phyloP scores from a whole-genome alignment of 2,797 vertebrate species.

The Salarias fasciatus region DNA sequence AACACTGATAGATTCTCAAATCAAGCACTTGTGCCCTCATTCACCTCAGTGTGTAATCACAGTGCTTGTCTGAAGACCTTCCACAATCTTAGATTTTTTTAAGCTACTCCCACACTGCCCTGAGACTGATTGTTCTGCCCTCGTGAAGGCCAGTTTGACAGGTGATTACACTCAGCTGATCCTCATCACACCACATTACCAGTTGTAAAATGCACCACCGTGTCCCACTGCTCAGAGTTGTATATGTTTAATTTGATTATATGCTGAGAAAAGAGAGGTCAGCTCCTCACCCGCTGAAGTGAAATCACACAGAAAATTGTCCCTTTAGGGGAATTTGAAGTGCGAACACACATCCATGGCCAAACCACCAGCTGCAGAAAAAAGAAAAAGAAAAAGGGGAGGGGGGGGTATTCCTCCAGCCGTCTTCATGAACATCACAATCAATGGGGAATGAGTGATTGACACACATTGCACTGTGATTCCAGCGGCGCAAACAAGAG shows the following conservation, averaged over 20 bases:
- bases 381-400: too few relatives aligned
- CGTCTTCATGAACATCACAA: conserved; percentile 3
- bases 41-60: conserved; percentile 7
- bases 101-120: background rate
- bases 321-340: background rate
- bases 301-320: background rate
- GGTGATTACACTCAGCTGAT: conserved; percentile 2
- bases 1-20: too few relatives aligned
- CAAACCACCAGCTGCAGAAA: background rate
- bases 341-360: too few relatives aligned
- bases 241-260: background rate
- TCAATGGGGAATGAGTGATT: conserved; percentile 31
- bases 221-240: background rate
- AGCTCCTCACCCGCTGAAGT: background rate
- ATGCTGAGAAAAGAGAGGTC: background rate
- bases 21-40: conserved; percentile 3
- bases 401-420: background rate
- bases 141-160: conserved; percentile 3
- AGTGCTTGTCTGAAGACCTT: background rate
- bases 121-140: conserved; percentile 9
- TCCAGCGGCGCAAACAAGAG: conserved; percentile 13
- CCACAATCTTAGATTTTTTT: conserved; percentile 1
- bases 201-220: too few relatives aligned
- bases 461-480: conserved; percentile 33
- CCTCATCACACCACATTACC: background rate